Conservation (phyloP, 2,797 vertebrate genomes). For the Darevskia mixta region DNA sequence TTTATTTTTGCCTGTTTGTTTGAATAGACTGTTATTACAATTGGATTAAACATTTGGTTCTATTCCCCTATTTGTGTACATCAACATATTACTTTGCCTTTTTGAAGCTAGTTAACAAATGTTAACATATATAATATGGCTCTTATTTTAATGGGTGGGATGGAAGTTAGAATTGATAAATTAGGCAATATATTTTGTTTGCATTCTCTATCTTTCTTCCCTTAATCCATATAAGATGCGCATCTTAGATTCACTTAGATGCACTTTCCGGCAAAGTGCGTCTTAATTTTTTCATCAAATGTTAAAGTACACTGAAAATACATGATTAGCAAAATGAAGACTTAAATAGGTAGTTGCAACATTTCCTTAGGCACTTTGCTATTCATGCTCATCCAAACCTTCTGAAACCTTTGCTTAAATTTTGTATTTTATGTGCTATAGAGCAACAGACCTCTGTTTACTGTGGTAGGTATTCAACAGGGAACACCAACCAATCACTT, state of each 20-base stretch:
- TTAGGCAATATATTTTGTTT: conserved; percentile 81
- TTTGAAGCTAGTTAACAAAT: conserved; percentile 63
- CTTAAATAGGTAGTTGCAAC: neutral
- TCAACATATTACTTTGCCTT: conserved; percentile 59
- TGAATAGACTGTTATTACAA: conserved; percentile 39
- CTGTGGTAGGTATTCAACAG: too few species aligned
- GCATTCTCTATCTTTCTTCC: conserved; percentile 64
- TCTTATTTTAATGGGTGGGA: conserved; percentile 72
- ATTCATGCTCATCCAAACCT: neutral
- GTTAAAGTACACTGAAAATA: conserved; percentile 57
- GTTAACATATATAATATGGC: conserved; percentile 62
- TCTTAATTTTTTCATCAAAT: conserved; percentile 66
- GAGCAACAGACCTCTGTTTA: neutral
- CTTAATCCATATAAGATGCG: conserved; percentile 78
- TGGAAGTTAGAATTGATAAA: conserved; percentile 73
- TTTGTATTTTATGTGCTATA: neutral
- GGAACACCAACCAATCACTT: neutral
- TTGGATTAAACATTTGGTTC: conserved; percentile 53
- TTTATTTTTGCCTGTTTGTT: conserved; percentile 17
- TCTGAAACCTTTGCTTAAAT: neutral
- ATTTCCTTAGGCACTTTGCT: neutral
- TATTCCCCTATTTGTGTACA: conserved; percentile 44
- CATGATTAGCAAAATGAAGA: conserved; percentile 49
- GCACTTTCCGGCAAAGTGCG: conserved; percentile 69
- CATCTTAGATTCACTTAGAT: conserved; percentile 68